Evolutionary conservation across 2,888 invertebrate genomes (phyloP).

Genomic region (Pherbina coryleti): DNA sequence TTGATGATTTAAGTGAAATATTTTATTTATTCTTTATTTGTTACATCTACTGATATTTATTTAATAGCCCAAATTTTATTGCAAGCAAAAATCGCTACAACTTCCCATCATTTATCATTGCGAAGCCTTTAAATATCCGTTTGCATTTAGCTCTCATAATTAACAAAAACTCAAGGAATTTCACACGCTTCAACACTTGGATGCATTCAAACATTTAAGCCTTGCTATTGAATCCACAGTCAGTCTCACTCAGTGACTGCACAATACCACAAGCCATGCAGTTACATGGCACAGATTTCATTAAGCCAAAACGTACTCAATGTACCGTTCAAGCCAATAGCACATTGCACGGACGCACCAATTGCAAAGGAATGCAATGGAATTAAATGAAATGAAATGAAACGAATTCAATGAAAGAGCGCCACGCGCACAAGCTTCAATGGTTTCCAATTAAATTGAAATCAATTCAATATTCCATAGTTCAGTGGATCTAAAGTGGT

Average conservation of each 20-base stretch:
- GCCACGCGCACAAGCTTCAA: conserved; percentile 43
- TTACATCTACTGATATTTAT: background rate
- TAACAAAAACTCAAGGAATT: conserved; percentile 24
- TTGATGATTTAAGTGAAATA: too few relatives aligned
- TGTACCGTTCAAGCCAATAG: background rate
- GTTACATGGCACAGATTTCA: conserved; percentile 12
- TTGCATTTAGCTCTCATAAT: background rate
- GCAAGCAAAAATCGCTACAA: background rate
- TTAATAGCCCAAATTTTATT: background rate
- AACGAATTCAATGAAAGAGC: background rate
- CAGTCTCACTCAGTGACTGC: background rate
- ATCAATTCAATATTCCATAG: conserved; percentile 67
- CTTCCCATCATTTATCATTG: background rate
- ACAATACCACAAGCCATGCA: background rate
- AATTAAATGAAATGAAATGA: conserved; percentile 9
- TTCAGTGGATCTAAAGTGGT: conserved; percentile 67
- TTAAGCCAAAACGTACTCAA: background rate
- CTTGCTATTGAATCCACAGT: background rate
- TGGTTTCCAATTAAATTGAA: conserved; percentile 58
- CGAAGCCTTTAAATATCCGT: background rate
- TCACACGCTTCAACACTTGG: conserved; percentile 3
- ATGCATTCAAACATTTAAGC: conserved; percentile 21
- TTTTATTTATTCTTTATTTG: too few relatives aligned
- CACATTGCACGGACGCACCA: background rate
- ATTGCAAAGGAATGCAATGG: background rate